phyloP scores from a whole-genome alignment of 2,888 invertebrate species.

The Parapristionchus giblindavisi region DNA sequence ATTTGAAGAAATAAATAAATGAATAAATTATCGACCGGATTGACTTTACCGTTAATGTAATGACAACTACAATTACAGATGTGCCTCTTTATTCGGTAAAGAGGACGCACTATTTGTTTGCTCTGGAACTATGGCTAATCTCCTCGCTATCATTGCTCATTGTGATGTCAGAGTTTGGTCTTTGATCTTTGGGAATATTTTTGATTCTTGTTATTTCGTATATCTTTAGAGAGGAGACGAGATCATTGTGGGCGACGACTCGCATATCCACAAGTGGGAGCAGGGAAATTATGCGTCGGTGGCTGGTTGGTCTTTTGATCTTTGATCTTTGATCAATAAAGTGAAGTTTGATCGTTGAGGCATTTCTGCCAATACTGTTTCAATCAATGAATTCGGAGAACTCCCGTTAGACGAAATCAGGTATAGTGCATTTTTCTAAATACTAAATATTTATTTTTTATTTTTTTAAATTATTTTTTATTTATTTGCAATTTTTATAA shows the following conservation, averaged over 20 bases:
- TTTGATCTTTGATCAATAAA: background rate
- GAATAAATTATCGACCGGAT: too few relatives aligned
- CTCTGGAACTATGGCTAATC: slow-evolving; percentile 93
- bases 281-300: slow-evolving; percentile 81
- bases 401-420: background rate
- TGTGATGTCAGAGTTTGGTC: slow-evolving; percentile 77
- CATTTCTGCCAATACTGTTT: background rate
- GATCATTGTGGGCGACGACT: slow-evolving; percentile 82
- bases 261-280: slow-evolving; percentile 87
- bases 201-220: background rate
- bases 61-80: slow-evolving; percentile 70
- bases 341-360: background rate
- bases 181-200: too few relatives aligned
- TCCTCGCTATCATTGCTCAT: slow-evolving; percentile 89
- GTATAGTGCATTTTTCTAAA: too few relatives aligned
- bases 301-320: slow-evolving; percentile 34
- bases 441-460: too few relatives aligned
- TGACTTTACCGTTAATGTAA: too few relatives aligned
- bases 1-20: too few relatives aligned
- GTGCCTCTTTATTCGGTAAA: slow-evolving; percentile 84
- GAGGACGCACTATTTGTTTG: slow-evolving; percentile 88
- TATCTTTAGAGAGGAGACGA: slow-evolving; percentile 80
- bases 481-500: too few relatives aligned
- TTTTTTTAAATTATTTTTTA: too few relatives aligned
- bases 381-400: background rate